Evolutionary conservation across 1,140 invertebrate genomes (phyloP).

Genomic region (Globodera rostochiensis): DNA sequence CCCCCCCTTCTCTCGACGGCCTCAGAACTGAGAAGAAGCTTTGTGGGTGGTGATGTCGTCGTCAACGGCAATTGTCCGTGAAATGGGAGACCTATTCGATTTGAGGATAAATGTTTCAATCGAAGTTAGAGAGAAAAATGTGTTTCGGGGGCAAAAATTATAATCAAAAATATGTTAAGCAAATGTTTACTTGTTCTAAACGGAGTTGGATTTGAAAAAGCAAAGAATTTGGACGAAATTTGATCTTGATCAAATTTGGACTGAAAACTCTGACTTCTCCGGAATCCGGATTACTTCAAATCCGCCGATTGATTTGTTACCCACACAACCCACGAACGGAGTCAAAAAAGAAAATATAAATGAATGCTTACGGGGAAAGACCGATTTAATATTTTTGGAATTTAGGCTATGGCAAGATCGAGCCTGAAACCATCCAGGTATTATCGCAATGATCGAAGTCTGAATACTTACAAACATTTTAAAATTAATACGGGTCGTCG

Average conservation of each 20-base stretch:
- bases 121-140: background rate
- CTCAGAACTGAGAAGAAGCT: background rate
- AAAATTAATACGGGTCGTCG: too few relatives aligned
- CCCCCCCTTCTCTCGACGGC: too few relatives aligned
- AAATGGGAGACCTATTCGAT: background rate
- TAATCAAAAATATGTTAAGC: background rate
- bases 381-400: background rate
- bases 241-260: background rate
- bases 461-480: too few relatives aligned
- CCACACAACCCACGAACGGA: background rate
- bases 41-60: background rate
- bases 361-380: too few relatives aligned
- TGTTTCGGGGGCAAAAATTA: too few relatives aligned
- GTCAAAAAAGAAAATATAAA: background rate
- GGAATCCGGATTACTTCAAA: too few relatives aligned
- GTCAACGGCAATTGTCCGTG: background rate
- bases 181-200: conserved; percentile 8
- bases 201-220: conserved; percentile 9
- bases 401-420: conserved; percentile 54
- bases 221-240: background rate
- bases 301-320: background rate
- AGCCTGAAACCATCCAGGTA: conserved; percentile 37
- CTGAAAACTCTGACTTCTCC: background rate
- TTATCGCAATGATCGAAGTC: background rate
- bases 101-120: conserved; percentile 11